Evolutionary conservation across 2,888 invertebrate genomes (phyloP).

Genomic region (Beris morrisii): DNA sequence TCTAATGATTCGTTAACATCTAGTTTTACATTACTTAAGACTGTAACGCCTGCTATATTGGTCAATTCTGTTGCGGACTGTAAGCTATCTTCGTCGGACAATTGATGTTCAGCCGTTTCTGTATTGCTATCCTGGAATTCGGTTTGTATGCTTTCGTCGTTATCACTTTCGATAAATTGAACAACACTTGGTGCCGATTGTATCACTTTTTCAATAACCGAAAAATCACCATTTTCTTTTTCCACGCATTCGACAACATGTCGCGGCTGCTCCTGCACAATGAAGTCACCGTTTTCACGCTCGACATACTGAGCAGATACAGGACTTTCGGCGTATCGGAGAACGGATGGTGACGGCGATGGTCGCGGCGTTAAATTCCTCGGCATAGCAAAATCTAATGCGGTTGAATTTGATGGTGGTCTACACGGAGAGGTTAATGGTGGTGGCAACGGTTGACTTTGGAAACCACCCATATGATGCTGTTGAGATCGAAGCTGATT

Average conservation of each 20-base stretch:
- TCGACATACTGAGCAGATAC: slow-evolving; percentile 54
- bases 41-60: slow-evolving; percentile 47
- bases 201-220: slow-evolving; percentile 56
- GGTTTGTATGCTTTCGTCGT: slow-evolving; percentile 43
- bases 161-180: slow-evolving; percentile 49
- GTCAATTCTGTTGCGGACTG: background rate
- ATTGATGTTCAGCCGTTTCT: slow-evolving; percentile 16
- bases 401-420: background rate
- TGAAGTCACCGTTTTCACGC: slow-evolving; percentile 55
- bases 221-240: slow-evolving; percentile 55
- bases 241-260: slow-evolving; percentile 56
- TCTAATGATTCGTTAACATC: slow-evolving; percentile 54
- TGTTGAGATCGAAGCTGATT: slow-evolving; percentile 57
- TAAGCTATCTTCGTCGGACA: background rate
- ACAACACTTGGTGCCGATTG: slow-evolving; percentile 54
- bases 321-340: slow-evolving; percentile 49
- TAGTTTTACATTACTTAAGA: slow-evolving; percentile 56
- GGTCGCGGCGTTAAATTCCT: slow-evolving; percentile 15
- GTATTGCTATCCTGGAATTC: slow-evolving; percentile 30
- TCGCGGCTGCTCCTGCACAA: slow-evolving; percentile 55
- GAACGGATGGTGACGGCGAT: slow-evolving; percentile 49
- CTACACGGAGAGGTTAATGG: background rate
- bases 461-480: slow-evolving; percentile 48
- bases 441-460: slow-evolving; percentile 7
- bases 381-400: background rate